A percentile compares a stretch with the other conserved stretches of the same genome.
Evolutionary conservation across 1,140 invertebrate species (phyloP).

Genomic region (Papilio polyxenes): DNA sequence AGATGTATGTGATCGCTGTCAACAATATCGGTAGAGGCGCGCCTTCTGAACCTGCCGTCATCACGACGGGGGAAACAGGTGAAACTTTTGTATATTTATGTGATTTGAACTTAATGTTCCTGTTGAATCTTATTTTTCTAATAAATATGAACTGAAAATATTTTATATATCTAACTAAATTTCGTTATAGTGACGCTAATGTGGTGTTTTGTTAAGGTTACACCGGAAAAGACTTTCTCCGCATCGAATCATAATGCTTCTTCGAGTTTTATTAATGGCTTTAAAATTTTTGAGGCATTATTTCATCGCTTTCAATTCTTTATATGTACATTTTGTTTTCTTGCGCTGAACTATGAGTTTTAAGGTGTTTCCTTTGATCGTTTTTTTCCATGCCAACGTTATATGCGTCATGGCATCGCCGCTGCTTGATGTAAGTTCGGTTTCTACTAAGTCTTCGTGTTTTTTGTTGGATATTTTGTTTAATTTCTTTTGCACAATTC

Average conservation of each 20-base stretch:
- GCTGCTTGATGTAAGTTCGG: conserved; percentile 80
- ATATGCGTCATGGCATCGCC: conserved; percentile 69
- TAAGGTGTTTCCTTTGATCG: conserved; percentile 75
- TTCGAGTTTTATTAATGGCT: conserved; percentile 63
- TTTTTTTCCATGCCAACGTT: conserved; percentile 78
- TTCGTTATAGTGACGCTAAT: neutral
- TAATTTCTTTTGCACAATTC: conserved; percentile 72
- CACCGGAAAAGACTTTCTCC: conserved; percentile 27
- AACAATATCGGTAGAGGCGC: conserved; percentile 95
- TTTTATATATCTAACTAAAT: neutral
- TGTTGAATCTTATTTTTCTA: neutral
- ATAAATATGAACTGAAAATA: neutral
- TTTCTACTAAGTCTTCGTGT: conserved; percentile 57
- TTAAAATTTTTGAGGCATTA: conserved; percentile 57
- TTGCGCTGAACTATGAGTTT: conserved; percentile 69
- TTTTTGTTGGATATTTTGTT: conserved; percentile 43
- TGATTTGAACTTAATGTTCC: neutral
- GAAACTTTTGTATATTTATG: neutral
- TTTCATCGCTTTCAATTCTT: conserved; percentile 65
- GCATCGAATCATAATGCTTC: conserved; percentile 60
- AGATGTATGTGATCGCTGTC: conserved; percentile 97
- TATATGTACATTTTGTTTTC: conserved; percentile 63
- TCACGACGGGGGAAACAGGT: conserved; percentile 97
- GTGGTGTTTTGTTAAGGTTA: neutral
- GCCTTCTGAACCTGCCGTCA: conserved; percentile 90